These are phyloP conservation scores for Rhopalosiphum maidis DNA, from an alignment of 1,140 invertebrate genomes.

Conservation along the genomic window DNA sequence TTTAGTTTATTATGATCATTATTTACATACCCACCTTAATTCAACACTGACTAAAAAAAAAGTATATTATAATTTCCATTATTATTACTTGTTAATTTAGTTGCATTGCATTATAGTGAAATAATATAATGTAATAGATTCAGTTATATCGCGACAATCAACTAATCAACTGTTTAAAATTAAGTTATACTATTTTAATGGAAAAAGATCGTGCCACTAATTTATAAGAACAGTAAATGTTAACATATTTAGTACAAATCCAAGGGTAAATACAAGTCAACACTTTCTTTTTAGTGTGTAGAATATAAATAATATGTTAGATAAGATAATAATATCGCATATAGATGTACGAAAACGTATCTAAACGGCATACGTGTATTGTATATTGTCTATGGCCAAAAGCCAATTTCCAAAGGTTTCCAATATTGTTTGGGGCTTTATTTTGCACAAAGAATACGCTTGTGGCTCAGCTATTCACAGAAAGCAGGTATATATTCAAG, in stretches of 20 bases:
- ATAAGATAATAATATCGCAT: not conserved
- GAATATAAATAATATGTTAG: not conserved
- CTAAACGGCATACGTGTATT: not conserved
- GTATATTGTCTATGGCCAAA: constrained; percentile 9
- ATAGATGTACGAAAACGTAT: not conserved
- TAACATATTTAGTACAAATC: not conserved
- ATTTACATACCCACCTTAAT: not conserved
- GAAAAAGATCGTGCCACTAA: not conserved
- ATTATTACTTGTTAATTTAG: not conserved
- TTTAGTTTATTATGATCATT: not conserved
- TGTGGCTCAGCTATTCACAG: not conserved
- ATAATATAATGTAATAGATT: not conserved
- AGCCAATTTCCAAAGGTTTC: constrained; percentile 27
- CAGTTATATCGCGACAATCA: not conserved
- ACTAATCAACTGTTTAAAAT: not conserved
- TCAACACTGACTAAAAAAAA: not conserved
- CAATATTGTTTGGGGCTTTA: not conserved
- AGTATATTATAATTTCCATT: not conserved
- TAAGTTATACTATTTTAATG: not conserved
- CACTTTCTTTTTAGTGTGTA: not conserved
- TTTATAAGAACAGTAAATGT: not conserved
- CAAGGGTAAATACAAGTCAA: not conserved
- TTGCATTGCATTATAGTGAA: not conserved
- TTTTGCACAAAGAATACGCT: not conserved
- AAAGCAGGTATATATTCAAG: not conserved